Conservation (phyloP, 2,888 invertebrate species). For the Tenthredo mesomela region DNA sequence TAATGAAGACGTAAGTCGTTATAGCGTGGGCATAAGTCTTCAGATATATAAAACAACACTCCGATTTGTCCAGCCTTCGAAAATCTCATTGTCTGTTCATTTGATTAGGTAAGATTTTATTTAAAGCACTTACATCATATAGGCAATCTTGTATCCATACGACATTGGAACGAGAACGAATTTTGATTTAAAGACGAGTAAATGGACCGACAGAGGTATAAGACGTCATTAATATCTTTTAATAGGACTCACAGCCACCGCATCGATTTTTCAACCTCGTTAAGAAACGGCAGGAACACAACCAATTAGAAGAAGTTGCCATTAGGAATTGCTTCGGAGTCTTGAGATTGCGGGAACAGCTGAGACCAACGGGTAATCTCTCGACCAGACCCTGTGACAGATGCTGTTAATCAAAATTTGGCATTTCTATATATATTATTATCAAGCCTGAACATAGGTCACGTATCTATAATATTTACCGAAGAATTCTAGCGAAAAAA, state of each 20-base stretch:
- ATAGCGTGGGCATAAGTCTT: background rate
- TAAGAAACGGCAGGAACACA: background rate
- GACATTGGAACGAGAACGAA: background rate
- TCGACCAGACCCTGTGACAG: background rate
- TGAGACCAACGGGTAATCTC: constrained; percentile 19
- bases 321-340: constrained; percentile 17
- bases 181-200: background rate
- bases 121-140: background rate
- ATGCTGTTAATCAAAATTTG: background rate
- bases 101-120: background rate
- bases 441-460: background rate
- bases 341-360: constrained; percentile 35
- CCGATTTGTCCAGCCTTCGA: background rate
- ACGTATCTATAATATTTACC: background rate
- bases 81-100: background rate
- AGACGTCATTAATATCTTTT: constrained; percentile 47
- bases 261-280: constrained; percentile 23
- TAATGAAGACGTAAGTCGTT: background rate
- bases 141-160: background rate
- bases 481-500: background rate
- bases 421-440: background rate
- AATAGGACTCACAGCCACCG: constrained; percentile 6
- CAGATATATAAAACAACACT: background rate
- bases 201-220: constrained; percentile 19
- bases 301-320: constrained; percentile 33